These are phyloP conservation scores for Sorex araneus DNA, from an alignment of 2,113 vertebrate genomes.

Conservation along the genomic window DNA sequence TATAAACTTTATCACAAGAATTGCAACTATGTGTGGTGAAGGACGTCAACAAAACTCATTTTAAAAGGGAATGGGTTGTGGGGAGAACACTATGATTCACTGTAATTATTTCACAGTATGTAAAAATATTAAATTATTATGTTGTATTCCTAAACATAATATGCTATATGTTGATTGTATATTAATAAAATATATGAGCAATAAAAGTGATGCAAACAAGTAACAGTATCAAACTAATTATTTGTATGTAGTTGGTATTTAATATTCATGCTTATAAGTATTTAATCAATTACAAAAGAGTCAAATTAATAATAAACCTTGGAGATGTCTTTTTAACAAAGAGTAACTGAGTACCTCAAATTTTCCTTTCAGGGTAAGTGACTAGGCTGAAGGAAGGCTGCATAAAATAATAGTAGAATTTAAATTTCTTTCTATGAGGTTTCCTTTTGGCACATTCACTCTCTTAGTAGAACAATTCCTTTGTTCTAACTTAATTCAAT, in stretches of 20 bases:
- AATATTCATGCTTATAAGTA: background rate
- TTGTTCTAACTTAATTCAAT: background rate
- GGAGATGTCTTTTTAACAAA: slow-evolving; percentile 25
- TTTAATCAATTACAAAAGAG: slow-evolving; percentile 1
- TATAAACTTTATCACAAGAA: background rate
- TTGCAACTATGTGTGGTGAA: background rate
- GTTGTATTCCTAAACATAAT: background rate
- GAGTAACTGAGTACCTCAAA: background rate
- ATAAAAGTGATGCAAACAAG: background rate
- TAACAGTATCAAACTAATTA: background rate
- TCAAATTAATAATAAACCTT: background rate
- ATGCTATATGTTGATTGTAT: background rate
- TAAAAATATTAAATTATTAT: background rate
- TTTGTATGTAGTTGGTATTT: background rate
- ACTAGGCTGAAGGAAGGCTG: background rate
- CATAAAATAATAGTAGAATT: background rate
- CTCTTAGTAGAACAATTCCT: background rate
- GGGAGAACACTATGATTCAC: no score
- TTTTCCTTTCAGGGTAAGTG: background rate
- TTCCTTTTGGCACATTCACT: background rate
- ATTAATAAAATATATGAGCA: background rate
- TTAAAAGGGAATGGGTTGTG: no score
- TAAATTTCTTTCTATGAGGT: background rate
- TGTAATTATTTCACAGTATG: no score
- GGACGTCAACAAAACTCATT: background rate